Evolutionary conservation across 1,140 invertebrate species (phyloP).

Genomic region (Charaxes varanes): DNA sequence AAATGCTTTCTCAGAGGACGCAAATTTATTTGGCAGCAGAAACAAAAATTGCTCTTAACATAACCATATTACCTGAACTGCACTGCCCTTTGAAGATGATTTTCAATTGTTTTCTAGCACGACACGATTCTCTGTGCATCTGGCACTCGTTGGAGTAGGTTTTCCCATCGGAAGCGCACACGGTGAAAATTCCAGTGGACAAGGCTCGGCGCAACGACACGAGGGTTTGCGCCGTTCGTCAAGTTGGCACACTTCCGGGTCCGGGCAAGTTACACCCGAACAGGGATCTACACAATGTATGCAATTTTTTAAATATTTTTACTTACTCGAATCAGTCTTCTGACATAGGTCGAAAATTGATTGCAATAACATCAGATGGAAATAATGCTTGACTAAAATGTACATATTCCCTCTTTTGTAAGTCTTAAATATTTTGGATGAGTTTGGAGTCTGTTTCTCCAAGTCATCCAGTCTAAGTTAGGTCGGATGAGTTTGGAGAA

Average conservation of each 20-base stretch:
- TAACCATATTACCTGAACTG: conserved; percentile 84
- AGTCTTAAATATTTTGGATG: too few species aligned
- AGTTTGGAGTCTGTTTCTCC: too few species aligned
- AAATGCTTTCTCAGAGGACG: too few species aligned
- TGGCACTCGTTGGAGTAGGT: conserved; percentile 92
- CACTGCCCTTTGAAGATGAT: conserved; percentile 89
- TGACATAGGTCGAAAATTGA: too few species aligned
- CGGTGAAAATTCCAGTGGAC: conserved; percentile 87
- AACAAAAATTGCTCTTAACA: too few species aligned
- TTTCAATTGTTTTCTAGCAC: conserved; percentile 80
- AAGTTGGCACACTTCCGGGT: conserved; percentile 88
- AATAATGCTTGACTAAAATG: too few species aligned
- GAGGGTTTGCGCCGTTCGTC: conserved; percentile 84
- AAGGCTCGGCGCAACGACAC: conserved; percentile 87
- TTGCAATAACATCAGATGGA: too few species aligned
- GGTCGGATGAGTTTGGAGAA: too few species aligned
- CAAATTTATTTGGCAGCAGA: too few species aligned
- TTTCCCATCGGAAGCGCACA: conserved; percentile 90
- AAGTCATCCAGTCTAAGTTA: too few species aligned
- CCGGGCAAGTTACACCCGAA: conserved; percentile 81
- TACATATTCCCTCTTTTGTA: too few species aligned
- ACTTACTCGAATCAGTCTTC: not conserved
- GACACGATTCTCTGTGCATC: conserved; percentile 84
- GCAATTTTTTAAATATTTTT: not conserved
- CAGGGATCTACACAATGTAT: conserved; percentile 88